phyloP scores from a whole-genome alignment of 2,113 vertebrate genomes.

The Daubentonia madagascariensis region DNA sequence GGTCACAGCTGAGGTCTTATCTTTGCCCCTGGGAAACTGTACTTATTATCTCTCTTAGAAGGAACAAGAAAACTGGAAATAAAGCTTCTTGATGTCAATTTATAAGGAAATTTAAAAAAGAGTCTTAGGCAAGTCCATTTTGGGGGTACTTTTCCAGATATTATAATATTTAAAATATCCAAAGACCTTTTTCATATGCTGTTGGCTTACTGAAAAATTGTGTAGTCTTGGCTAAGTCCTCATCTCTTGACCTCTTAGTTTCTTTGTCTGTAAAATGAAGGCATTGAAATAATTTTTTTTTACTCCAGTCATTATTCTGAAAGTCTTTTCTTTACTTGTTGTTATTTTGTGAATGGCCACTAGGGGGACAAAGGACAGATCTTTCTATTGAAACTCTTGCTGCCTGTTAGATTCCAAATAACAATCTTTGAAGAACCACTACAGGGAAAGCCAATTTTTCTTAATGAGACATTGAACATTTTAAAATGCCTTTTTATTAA shows the following conservation, averaged over 20 bases:
- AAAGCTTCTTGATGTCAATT: not conserved
- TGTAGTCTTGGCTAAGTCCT: not conserved
- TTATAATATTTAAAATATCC: not conserved
- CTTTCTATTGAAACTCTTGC: not conserved
- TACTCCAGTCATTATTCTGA: not conserved
- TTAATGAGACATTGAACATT: slow-evolving; percentile 47
- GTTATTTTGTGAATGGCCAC: slow-evolving; percentile 48
- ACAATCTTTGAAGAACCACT: not conserved
- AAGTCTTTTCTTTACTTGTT: not conserved
- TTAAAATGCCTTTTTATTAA: slow-evolving; percentile 48
- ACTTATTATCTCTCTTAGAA: slow-evolving; percentile 17
- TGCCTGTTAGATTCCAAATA: not conserved
- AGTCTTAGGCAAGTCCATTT: not conserved
- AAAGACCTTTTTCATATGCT: not conserved
- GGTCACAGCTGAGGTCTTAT: slow-evolving; percentile 11
- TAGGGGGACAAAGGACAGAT: slow-evolving; percentile 52
- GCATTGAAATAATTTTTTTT: not conserved
- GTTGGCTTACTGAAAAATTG: not conserved
- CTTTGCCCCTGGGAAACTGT: not conserved
- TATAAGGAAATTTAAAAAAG: not conserved
- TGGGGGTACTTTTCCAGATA: not conserved
- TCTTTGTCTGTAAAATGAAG: slow-evolving; percentile 7
- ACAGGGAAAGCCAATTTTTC: not conserved
- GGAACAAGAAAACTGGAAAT: not conserved
- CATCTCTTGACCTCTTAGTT: not conserved